Evolutionary conservation across 2,113 vertebrate species (phyloP), one percentile per base, ranked within the genome.

Genomic region (Brachypteracias leptosomus): DNA sequence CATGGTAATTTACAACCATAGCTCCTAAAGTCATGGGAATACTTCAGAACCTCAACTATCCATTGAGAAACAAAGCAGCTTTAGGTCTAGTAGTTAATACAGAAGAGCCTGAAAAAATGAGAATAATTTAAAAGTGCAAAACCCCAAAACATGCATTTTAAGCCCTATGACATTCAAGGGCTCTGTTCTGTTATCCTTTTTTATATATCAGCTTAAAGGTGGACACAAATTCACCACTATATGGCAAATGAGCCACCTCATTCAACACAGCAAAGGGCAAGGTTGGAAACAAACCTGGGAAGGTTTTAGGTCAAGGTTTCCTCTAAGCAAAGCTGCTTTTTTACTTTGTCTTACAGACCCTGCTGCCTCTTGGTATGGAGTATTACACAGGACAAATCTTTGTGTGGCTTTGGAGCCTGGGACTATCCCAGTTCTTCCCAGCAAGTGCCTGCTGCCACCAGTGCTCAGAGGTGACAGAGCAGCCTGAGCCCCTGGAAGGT

Each of bases 391-490:
- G 35, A 49, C 0, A 0, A 36, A 57, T 33, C 36, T 36, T 38
- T 16, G n/a, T 1, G 0, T 8, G 18, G 44, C 4, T 16, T 25
- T 40, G 19, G 22, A 7, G 24, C 20, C 24, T 28, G 3, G 28
- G 46, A 29, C 47, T 14, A 68, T 5, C 38, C 40, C 4, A 0
- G 10, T 21, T 62, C 40, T 40, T 16, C 16, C 40, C 42, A 65
- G 57, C 49, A 12, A 31, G 20, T 4, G 7, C 11, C 55, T 24
- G 5, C 29, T 12, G 11, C 47, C 49, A 57, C 31, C 55, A 33
- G 31, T 15, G 3, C 49, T 51, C 10, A 2, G 20, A 17, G 31
- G 16, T 6, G 12, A 9, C 10, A 5, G 29, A 40, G 21, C 57
- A 76, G 51, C 33, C 74, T 7, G 16, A 44, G 52, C 14, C 31